Percentiles rank a stretch among this genome's conserved stretches.
phyloP scores from a whole-genome alignment of 2,797 vertebrate genomes.

The Malurus splendens region DNA sequence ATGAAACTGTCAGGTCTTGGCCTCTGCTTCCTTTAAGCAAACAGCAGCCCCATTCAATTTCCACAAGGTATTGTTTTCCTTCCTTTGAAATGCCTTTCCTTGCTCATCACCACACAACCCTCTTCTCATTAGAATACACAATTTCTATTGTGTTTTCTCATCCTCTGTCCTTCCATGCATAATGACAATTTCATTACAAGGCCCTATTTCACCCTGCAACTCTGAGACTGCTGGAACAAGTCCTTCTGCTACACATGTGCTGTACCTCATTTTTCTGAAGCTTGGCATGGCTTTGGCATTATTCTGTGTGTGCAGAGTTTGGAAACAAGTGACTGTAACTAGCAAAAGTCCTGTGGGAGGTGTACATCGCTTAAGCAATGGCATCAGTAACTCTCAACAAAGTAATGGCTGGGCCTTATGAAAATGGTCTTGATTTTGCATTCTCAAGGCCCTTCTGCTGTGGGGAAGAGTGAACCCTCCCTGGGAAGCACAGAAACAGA shows the following conservation, averaged over 20 bases:
- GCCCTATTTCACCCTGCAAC: not conserved
- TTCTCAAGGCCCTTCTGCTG: not conserved
- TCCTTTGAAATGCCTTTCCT: not conserved
- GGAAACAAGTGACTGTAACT: not conserved
- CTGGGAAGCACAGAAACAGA: not conserved
- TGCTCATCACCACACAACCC: not conserved
- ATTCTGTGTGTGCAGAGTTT: not conserved
- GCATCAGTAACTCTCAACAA: not conserved
- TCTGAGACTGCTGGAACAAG: not conserved
- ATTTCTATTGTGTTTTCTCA: not conserved
- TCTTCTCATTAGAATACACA: not conserved
- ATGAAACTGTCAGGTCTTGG: constrained; percentile 8
- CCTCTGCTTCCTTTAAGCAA: not conserved
- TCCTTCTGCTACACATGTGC: not conserved
- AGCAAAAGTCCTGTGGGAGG: not conserved
- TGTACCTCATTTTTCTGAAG: not conserved
- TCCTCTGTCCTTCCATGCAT: not conserved
- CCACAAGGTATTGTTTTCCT: not conserved
- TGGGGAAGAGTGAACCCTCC: not conserved
- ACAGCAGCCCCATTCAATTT: constrained; percentile 11
- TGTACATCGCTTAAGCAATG: not conserved
- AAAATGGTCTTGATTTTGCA: not conserved
- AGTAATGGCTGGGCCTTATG: not conserved
- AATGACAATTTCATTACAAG: not conserved
- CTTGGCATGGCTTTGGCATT: not conserved